phyloP scores from a whole-genome alignment of 2,113 vertebrate species.

The Oryzias curvinotus region DNA sequence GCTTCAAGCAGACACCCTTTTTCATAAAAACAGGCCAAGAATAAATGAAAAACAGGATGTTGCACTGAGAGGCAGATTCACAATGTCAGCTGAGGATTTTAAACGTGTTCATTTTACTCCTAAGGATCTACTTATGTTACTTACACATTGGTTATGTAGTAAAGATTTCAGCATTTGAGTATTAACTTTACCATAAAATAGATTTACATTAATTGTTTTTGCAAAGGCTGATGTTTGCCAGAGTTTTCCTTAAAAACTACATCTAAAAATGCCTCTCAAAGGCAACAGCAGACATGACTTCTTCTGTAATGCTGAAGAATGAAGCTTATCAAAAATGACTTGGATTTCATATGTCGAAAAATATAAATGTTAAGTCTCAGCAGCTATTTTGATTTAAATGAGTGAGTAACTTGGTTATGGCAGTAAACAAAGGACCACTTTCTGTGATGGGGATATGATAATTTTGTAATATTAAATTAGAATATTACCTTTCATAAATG shows the following conservation, averaged over 20 bases:
- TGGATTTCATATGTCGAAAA: neutral
- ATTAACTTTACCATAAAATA: neutral
- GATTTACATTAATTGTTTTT: neutral
- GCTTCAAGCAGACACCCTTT: constrained; percentile 45
- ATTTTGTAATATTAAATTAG: no score
- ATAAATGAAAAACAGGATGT: constrained; percentile 51
- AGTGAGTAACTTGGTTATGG: no score
- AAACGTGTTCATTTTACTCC: constrained; percentile 15
- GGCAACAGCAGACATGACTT: constrained; percentile 37
- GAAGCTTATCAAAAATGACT: constrained; percentile 11
- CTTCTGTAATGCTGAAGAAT: constrained; percentile 21
- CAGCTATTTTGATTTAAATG: no score
- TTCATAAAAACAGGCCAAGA: constrained; percentile 38
- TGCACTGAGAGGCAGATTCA: constrained; percentile 57
- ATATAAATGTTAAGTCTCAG: no score
- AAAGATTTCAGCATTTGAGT: constrained; percentile 7
- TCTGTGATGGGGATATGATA: no score
- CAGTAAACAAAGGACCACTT: no score
- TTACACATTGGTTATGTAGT: constrained; percentile 29
- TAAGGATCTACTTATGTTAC: constrained; percentile 22
- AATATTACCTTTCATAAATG: no score
- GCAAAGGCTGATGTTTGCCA: no score
- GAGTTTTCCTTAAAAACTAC: no score
- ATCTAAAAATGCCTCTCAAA: constrained; percentile 47
- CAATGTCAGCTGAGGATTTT: constrained; percentile 39